phyloP scores from a whole-genome alignment of 2,797 vertebrate genomes.

The Masticophis lateralis region DNA sequence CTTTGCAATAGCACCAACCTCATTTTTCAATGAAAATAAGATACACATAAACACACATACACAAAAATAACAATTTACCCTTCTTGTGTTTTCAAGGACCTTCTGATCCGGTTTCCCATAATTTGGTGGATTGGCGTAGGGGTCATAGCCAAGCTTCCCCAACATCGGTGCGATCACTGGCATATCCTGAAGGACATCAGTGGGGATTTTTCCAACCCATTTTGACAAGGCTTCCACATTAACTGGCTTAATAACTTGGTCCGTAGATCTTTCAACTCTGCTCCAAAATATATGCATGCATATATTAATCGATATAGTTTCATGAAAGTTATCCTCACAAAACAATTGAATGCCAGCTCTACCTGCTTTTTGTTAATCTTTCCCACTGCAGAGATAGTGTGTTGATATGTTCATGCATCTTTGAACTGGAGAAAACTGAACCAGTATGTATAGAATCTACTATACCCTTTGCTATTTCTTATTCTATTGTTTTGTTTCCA shows the following conservation, averaged over 20 bases:
- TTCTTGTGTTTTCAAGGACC: conserved; percentile 93
- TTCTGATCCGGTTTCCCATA: conserved; percentile 91
- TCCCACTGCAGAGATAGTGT: not conserved
- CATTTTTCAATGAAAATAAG: not conserved
- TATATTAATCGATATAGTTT: not conserved
- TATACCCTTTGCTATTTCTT: not conserved
- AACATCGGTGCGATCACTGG: conserved; percentile 93
- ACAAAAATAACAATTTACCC: conserved; percentile 74
- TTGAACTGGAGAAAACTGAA: not conserved
- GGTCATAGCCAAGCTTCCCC: conserved; percentile 91
- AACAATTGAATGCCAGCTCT: not conserved
- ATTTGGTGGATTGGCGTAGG: conserved; percentile 92
- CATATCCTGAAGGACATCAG: conserved; percentile 93
- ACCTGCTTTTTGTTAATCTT: not conserved
- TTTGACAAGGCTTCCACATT: conserved; percentile 95
- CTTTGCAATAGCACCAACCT: not conserved
- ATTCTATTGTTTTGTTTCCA: not conserved
- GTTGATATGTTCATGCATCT: not conserved
- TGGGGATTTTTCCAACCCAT: conserved; percentile 96
- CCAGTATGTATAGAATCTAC: not conserved
- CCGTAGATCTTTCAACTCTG: conserved; percentile 96
- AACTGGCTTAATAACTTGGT: conserved; percentile 97
- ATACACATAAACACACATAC: not conserved
- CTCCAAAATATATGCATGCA: not conserved
- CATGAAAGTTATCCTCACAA: not conserved